Percentiles rank a stretch among this genome's conserved stretches.
Evolutionary conservation across 1,140 invertebrate genomes (phyloP).

Genomic region (Lethrus apterus): DNA sequence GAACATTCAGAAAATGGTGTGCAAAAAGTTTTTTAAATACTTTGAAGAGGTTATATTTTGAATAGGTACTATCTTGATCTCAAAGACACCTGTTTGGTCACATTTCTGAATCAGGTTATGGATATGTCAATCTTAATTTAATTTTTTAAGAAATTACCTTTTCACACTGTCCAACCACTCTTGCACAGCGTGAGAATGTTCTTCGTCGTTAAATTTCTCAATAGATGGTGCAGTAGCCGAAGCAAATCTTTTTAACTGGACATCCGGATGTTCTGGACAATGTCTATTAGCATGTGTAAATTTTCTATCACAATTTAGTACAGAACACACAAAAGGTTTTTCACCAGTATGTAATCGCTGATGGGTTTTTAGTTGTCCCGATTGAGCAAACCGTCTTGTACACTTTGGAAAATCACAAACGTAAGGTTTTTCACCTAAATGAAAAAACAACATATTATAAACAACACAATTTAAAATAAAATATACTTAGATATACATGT

Average conservation of each 20-base stretch:
- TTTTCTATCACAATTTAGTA: slow-evolving; percentile 55
- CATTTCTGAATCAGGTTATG: no score
- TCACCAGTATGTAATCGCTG: slow-evolving; percentile 76
- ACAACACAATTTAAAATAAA: neutral
- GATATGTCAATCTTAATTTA: no score
- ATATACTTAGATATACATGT: neutral
- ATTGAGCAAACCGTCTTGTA: slow-evolving; percentile 70
- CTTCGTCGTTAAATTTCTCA: slow-evolving; percentile 35
- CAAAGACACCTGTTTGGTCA: no score
- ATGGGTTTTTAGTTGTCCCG: slow-evolving; percentile 77
- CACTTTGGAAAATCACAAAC: slow-evolving; percentile 72
- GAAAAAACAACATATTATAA: slow-evolving; percentile 4
- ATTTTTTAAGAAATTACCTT: slow-evolving; percentile 33
- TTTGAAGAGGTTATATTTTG: no score
- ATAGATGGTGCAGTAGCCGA: slow-evolving; percentile 27
- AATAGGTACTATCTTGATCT: no score
- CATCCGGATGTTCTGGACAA: slow-evolving; percentile 59
- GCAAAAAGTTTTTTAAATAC: no score
- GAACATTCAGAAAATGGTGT: no score
- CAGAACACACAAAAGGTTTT: slow-evolving; percentile 71
- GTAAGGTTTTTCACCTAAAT: slow-evolving; percentile 69
- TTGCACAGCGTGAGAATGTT: slow-evolving; percentile 34
- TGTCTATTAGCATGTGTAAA: slow-evolving; percentile 80
- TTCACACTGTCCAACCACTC: slow-evolving; percentile 45
- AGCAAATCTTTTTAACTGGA: slow-evolving; percentile 48